Conservation (phyloP, 2,797 vertebrate species). For the Gila robusta region DNA sequence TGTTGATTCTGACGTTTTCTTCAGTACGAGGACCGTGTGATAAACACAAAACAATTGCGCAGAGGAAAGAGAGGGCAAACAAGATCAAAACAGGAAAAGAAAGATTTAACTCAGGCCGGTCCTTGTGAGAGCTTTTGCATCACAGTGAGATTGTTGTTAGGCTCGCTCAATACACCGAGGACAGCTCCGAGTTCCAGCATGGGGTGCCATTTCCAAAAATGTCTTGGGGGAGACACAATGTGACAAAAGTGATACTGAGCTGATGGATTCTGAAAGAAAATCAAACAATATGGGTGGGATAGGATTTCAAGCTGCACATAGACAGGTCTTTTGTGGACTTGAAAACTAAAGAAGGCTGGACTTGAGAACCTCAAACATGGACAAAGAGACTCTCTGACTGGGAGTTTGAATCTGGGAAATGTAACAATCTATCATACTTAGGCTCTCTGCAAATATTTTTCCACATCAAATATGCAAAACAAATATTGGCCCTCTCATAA, state of each 20-base stretch:
- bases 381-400: conserved; percentile 58
- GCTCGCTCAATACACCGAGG: conserved; percentile 46
- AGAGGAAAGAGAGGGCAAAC: background rate
- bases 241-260: conserved; percentile 68
- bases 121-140: conserved; percentile 27
- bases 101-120: background rate
- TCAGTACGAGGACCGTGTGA: background rate
- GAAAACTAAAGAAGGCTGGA: conserved; percentile 47
- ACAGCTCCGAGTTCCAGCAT: conserved; percentile 42
- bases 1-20: background rate
- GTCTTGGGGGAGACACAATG: conserved; percentile 60
- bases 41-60: background rate
- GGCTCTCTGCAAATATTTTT: conserved; percentile 57
- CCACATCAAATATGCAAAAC: conserved; percentile 39
- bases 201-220: conserved; percentile 53
- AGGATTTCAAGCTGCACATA: conserved; percentile 67
- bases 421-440: conserved; percentile 52
- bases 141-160: conserved; percentile 58
- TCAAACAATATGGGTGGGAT: conserved; percentile 67
- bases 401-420: conserved; percentile 48
- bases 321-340: conserved; percentile 65
- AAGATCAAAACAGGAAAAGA: conserved; percentile 14
- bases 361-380: conserved; percentile 44
- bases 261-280: conserved; percentile 68
- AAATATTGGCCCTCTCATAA: conserved; percentile 43